A percentile compares a stretch with the other conserved stretches of the same genome.
phyloP scores from a whole-genome alignment of 1,140 invertebrate genomes.

The Drosophila ambigua region DNA sequence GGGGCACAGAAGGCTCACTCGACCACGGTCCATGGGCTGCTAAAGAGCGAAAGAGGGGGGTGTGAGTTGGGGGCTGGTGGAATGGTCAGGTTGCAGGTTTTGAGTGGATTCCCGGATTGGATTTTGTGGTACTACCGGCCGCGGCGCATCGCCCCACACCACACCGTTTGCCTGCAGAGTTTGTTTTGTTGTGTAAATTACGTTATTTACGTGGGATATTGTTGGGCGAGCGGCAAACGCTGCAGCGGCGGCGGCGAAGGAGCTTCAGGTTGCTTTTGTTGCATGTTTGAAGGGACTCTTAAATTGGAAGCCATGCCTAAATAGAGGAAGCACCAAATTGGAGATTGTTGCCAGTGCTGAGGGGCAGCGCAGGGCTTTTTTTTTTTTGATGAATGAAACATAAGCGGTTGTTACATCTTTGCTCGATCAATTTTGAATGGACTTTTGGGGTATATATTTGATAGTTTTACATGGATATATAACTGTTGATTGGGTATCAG shows the following conservation, averaged over 20 bases:
- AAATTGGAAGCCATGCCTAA: slow-evolving; percentile 36
- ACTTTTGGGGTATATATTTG: too few species aligned
- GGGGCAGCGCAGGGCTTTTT: too few species aligned
- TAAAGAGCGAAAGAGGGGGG: slow-evolving; percentile 3
- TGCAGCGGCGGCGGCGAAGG: too few species aligned
- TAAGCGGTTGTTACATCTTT: too few species aligned
- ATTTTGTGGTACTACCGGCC: slow-evolving; percentile 31
- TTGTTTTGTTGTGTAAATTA: slow-evolving; percentile 80
- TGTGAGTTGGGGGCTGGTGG: not conserved
- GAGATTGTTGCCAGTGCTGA: slow-evolving; percentile 19
- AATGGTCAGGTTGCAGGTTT: not conserved
- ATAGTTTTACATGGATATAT: too few species aligned
- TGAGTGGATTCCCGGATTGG: slow-evolving; percentile 26
- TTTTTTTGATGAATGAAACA: not conserved
- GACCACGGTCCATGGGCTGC: slow-evolving; percentile 64
- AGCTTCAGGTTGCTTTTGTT: slow-evolving; percentile 47
- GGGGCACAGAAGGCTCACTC: slow-evolving; percentile 35
- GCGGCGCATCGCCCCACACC: not conserved
- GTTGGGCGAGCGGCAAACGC: slow-evolving; percentile 19
- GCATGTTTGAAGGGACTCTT: slow-evolving; percentile 31
- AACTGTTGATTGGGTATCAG: too few species aligned
- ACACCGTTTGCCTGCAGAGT: slow-evolving; percentile 39
- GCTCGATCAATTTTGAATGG: too few species aligned
- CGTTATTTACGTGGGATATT: slow-evolving; percentile 74
- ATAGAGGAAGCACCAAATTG: slow-evolving; percentile 13